Conservation (phyloP, 2,797 vertebrate genomes). For the Sebastes hopkinsi region DNA sequence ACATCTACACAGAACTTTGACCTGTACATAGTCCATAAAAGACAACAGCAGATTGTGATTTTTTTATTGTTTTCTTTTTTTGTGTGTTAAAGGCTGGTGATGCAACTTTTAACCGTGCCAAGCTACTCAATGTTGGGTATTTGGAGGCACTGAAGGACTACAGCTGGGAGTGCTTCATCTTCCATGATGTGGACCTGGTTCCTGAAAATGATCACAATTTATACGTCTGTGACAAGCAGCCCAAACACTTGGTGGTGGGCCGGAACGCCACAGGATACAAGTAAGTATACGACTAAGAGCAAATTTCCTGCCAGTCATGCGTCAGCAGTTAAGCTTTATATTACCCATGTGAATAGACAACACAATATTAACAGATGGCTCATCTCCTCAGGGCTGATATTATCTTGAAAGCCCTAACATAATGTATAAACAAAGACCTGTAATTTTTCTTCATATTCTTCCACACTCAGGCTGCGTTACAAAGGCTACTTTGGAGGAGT, state of each 20-base stretch:
- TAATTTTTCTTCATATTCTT: background rate
- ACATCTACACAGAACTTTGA: background rate
- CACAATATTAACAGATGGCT: background rate
- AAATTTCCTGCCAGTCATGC: background rate
- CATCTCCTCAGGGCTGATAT: background rate
- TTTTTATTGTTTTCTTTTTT: background rate
- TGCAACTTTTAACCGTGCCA: conserved; percentile 94
- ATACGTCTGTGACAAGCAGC: conserved; percentile 90
- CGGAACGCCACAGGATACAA: conserved; percentile 96
- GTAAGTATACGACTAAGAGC: conserved; percentile 75
- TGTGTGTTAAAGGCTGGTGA: conserved; percentile 84
- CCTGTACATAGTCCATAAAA: background rate
- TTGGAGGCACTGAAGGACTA: conserved; percentile 93
- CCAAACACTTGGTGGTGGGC: conserved; percentile 96
- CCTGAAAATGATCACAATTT: conserved; percentile 96
- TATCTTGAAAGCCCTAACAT: background rate
- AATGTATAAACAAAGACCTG: background rate
- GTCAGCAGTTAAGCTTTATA: background rate
- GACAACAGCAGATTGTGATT: background rate
- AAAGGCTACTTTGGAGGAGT: conserved; percentile 96
- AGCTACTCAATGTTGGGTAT: conserved; percentile 94
- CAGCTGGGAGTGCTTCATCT: conserved; percentile 95
- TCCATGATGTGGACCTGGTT: conserved; percentile 96
- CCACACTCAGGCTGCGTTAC: conserved; percentile 87
- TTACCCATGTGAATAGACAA: background rate